Evolutionary conservation across 2,797 vertebrate species (phyloP), one percentile per base, ranked within the genome.

Genomic region (Hapalemur alaotrensis): DNA sequence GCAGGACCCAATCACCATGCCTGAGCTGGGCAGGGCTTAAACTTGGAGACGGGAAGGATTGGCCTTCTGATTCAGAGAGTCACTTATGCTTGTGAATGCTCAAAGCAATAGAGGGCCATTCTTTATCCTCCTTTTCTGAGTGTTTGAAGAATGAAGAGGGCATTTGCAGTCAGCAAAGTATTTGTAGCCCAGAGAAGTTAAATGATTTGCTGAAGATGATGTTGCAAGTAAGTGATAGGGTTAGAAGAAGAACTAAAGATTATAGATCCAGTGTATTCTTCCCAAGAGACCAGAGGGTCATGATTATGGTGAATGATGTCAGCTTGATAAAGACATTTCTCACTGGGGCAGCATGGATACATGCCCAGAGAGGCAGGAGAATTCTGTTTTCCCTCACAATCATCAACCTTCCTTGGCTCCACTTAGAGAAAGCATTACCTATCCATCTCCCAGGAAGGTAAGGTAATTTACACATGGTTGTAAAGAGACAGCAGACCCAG

Each of bases 171-270:
- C 11, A 46, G 59, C 43, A 82, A 79, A 93, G 54, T 61, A 48
- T 95, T 93, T 63, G 59, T n/a, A 84, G 69, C 63, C n/a, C 82
- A 84, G 82, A 75, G 48, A 91, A 13, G 61, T 73, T 70, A 93
- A 95, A 73, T 41, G 85, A 82, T 72, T 69, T 65, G 17, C 65
- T 86, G n/a, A 88, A 65, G 78, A 79, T 81, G 73, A 95, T 73
- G 57, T 54, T 54, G 63, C 76, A 92, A 69, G 43, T 57, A 86
- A 95, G 75, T 22, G 83, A 80, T 5, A 57, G 57, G 25, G 35
- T 95, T 91, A 94, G 57, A 88, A 84, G 54, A 88, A 88, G 57
- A 82, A 91, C 46, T 57, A 22, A 94, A 87, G 67, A 87, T 41
- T 85, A 73, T 35, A 87, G 75, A 50, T 75, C 30, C 50, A 35